A percentile compares a stretch with the other conserved stretches of the same genome.
Evolutionary conservation across 2,113 vertebrate species (phyloP).

Genomic region (Salminus brasiliensis): DNA sequence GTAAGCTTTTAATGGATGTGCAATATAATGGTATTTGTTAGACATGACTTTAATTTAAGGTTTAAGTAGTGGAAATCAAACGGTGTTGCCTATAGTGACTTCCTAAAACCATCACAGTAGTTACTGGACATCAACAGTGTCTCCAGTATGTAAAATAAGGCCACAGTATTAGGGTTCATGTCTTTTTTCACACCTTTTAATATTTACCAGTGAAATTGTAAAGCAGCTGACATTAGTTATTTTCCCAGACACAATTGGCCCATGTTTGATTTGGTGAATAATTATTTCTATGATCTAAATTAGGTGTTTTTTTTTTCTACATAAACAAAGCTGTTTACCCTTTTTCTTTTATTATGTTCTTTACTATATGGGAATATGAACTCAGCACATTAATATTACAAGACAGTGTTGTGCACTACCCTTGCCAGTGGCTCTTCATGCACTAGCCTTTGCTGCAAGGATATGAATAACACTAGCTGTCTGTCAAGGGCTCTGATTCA

Average conservation of each 20-base stretch:
- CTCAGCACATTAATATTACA: not conserved
- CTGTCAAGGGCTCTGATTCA: conserved; percentile 49
- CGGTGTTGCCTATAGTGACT: not conserved
- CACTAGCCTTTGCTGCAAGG: conserved; percentile 21
- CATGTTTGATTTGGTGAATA: not conserved
- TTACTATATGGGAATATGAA: not conserved
- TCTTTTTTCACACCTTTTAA: not conserved
- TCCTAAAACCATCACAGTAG: not conserved
- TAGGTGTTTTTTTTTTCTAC: not conserved
- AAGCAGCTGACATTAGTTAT: too few relatives aligned
- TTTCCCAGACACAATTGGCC: not conserved
- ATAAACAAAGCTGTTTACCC: not conserved
- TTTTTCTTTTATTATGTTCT: not conserved
- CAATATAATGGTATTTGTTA: not conserved
- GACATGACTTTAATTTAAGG: not conserved
- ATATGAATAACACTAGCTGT: conserved; percentile 39
- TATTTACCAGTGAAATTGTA: not conserved
- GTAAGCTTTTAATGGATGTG: not conserved
- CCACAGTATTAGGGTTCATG: too few relatives aligned
- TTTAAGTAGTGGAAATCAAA: not conserved
- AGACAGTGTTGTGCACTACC: conserved; percentile 25
- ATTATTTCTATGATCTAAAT: conserved; percentile 5
- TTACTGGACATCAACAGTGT: not conserved
- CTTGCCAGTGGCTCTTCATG: conserved; percentile 46
- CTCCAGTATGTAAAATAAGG: not conserved